phyloP scores from a whole-genome alignment of 2,888 invertebrate genomes.

The Yponomeuta sedellus region DNA sequence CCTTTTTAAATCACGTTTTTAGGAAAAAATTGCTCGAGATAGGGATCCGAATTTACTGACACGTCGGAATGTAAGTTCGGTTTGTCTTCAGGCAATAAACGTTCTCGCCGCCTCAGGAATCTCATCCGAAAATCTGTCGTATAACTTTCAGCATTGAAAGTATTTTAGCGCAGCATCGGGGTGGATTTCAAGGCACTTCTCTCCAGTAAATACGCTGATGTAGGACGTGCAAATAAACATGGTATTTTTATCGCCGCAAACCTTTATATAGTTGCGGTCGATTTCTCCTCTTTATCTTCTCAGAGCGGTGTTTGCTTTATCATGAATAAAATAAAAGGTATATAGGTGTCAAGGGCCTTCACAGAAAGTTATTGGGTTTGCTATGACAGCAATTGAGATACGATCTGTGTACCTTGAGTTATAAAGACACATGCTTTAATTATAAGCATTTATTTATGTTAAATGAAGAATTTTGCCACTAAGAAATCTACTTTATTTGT shows the following conservation, averaged over 20 bases:
- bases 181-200: conserved; percentile 44
- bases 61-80: conserved; percentile 63
- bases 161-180: conserved; percentile 39
- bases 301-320: conserved; percentile 72
- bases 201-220: conserved; percentile 53
- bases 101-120: conserved; percentile 25
- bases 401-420: not conserved
- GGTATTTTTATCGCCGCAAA: conserved; percentile 74
- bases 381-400: conserved; percentile 11
- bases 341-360: conserved; percentile 50
- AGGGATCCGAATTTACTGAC: conserved; percentile 70
- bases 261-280: conserved; percentile 76
- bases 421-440: not conserved
- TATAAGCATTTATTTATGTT: not conserved
- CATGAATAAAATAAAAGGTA: conserved; percentile 63
- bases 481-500: not conserved
- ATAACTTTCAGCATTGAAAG: conserved; percentile 36
- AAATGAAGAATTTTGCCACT: not conserved
- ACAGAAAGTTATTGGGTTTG: conserved; percentile 38
- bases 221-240: conserved; percentile 76
- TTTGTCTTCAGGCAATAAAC: conserved; percentile 35
- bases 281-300: conserved; percentile 73
- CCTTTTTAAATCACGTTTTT: conserved; percentile 60
- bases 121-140: conserved; percentile 43
- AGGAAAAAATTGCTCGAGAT: conserved; percentile 53